phyloP scores from a whole-genome alignment of 2,797 vertebrate genomes.

The Liparis tanakae region DNA sequence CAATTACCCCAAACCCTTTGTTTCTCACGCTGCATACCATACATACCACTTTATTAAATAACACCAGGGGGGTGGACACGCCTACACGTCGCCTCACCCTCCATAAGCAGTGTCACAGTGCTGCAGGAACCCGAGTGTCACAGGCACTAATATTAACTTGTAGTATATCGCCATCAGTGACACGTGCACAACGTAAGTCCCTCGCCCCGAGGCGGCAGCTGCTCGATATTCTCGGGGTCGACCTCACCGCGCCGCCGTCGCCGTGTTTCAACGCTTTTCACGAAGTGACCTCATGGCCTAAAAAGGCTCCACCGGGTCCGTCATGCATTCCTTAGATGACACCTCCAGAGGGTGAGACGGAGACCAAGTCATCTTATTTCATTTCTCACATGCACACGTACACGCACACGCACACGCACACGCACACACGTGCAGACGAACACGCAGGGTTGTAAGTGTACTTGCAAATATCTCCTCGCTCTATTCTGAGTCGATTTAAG shows the following conservation, averaged over 20 bases:
- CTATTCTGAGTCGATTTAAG: slow-evolving; percentile 65
- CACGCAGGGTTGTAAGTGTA: slow-evolving; percentile 23
- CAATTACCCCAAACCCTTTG: not conserved
- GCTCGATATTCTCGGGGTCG: slow-evolving; percentile 22
- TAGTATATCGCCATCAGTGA: slow-evolving; percentile 1
- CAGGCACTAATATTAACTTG: slow-evolving; percentile 42
- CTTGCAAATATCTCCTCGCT: slow-evolving; percentile 37
- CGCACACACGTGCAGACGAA: slow-evolving; percentile 3
- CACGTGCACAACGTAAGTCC: not conserved
- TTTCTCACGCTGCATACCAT: not conserved
- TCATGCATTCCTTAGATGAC: slow-evolving; percentile 54
- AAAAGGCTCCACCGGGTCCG: slow-evolving; percentile 13
- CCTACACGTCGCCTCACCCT: not conserved
- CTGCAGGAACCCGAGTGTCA: slow-evolving; percentile 20
- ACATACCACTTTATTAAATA: not conserved
- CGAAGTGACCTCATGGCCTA: slow-evolving; percentile 35
- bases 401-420: slow-evolving; percentile 6
- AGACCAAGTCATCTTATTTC: slow-evolving; percentile 41
- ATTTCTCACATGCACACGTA: slow-evolving; percentile 11
- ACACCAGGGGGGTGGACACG: not conserved
- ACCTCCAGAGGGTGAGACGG: slow-evolving; percentile 20
- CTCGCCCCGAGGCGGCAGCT: slow-evolving; percentile 15
- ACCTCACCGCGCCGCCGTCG: slow-evolving; percentile 32
- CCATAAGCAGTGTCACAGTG: slow-evolving; percentile 17
- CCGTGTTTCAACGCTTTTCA: not conserved